phyloP scores from a whole-genome alignment of 2,113 vertebrate genomes.

The Pachypanchax playfairii region DNA sequence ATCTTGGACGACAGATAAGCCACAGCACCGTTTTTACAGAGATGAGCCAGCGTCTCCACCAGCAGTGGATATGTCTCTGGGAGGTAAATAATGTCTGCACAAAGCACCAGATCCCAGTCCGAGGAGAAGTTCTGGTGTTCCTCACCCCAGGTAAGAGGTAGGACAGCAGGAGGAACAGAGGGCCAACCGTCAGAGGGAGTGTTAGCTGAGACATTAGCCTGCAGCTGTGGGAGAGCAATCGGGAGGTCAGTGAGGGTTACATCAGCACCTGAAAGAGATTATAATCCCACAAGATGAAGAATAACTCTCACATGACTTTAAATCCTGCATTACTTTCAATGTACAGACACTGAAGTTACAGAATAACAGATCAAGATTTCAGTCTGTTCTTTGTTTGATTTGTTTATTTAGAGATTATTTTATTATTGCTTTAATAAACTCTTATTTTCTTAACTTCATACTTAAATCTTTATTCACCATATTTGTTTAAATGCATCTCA shows the following conservation, averaged over 20 bases:
- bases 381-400: too few relatives aligned
- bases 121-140: slow-evolving; percentile 80
- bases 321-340: too few relatives aligned
- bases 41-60: slow-evolving; percentile 81
- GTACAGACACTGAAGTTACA: too few relatives aligned
- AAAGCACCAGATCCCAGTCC: slow-evolving; percentile 86
- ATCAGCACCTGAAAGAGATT: slow-evolving; percentile 75
- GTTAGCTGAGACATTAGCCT: slow-evolving; percentile 82
- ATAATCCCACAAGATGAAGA: background rate
- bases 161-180: slow-evolving; percentile 59
- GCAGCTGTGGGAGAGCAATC: slow-evolving; percentile 80
- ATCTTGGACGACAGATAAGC: slow-evolving; percentile 86
- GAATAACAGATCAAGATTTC: too few relatives aligned
- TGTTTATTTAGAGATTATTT: too few relatives aligned
- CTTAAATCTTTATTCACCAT: too few relatives aligned
- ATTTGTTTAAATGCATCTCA: too few relatives aligned
- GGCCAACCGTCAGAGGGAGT: slow-evolving; percentile 66
- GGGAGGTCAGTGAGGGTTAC: slow-evolving; percentile 89
- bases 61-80: slow-evolving; percentile 82
- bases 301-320: background rate
- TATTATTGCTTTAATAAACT: too few relatives aligned
- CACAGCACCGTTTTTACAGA: slow-evolving; percentile 75
- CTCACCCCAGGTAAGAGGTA: slow-evolving; percentile 84
- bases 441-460: too few relatives aligned
- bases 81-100: slow-evolving; percentile 86